Evolutionary conservation across 2,888 invertebrate species (phyloP).

Genomic region (Schrankia costaestrigalis): DNA sequence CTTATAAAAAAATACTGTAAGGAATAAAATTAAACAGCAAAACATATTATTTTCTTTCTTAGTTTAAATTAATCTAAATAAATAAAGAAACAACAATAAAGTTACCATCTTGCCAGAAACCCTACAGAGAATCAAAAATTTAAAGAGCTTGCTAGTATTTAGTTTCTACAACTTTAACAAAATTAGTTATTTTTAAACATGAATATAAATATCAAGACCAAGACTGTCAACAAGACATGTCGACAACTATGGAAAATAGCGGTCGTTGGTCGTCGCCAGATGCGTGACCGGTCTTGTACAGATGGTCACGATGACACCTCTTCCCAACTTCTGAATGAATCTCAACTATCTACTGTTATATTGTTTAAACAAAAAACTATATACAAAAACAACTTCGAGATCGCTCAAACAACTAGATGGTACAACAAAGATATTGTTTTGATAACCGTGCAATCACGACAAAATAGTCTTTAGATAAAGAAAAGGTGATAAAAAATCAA

Average conservation of each 20-base stretch:
- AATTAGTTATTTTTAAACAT: no score
- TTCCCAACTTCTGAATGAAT: slow-evolving; percentile 54
- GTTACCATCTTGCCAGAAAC: no score
- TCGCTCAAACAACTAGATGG: no score
- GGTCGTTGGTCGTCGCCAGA: slow-evolving; percentile 41
- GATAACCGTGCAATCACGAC: slow-evolving; percentile 68
- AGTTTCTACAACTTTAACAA: no score
- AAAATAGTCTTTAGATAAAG: slow-evolving; percentile 18
- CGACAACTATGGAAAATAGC: slow-evolving; percentile 40
- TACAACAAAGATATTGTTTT: slow-evolving; percentile 41
- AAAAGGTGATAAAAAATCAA: slow-evolving; percentile 5
- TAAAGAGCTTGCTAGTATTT: no score
- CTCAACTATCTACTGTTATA: slow-evolving; percentile 42
- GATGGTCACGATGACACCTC: slow-evolving; percentile 51
- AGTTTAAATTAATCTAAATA: no score
- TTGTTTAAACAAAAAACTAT: slow-evolving; percentile 33
- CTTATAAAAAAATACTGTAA: no score
- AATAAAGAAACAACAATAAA: no score
- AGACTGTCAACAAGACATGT: slow-evolving; percentile 5
- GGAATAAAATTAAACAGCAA: no score
- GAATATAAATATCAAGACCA: not conserved
- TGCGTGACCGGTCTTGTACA: slow-evolving; percentile 65
- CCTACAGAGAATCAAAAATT: no score
- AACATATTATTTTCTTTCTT: no score
- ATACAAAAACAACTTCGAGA: slow-evolving; percentile 30